Percentiles rank a stretch among this genome's conserved stretches.
Conservation (phyloP, 2,888 invertebrate genomes). For the Caenorhabditis panamensis region DNA sequence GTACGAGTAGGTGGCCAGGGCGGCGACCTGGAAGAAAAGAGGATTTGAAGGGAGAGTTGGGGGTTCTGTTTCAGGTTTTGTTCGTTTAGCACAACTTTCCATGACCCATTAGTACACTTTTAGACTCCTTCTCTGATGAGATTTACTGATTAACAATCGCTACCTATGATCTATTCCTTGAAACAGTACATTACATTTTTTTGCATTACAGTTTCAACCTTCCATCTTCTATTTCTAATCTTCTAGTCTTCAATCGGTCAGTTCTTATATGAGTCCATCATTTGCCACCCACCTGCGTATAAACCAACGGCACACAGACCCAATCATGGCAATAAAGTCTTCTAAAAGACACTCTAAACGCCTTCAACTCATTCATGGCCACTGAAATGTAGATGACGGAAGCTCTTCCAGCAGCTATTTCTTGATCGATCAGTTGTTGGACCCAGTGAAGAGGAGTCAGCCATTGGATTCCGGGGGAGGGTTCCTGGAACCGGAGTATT, state of each 20-base stretch:
- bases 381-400: conserved; percentile 53
- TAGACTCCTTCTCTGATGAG: too few species aligned
- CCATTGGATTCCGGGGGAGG: conserved; percentile 75
- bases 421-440: conserved; percentile 66
- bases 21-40: conserved; percentile 77
- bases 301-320: conserved; percentile 75
- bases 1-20: conserved; percentile 82
- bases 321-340: conserved; percentile 73
- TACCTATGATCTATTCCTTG: too few species aligned
- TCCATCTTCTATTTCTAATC: too few species aligned
- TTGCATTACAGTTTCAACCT: too few species aligned
- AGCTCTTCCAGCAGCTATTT: conserved; percentile 54
- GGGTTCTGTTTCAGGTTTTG: background rate
- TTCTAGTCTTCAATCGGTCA: too few species aligned
- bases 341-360: conserved; percentile 64
- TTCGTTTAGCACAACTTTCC: too few species aligned
- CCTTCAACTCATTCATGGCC: conserved; percentile 63
- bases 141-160: too few species aligned
- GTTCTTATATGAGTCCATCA: background rate
- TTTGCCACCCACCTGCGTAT: conserved; percentile 70
- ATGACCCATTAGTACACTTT: too few species aligned
- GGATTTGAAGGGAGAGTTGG: too few species aligned
- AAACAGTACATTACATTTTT: too few species aligned
- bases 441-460: conserved; percentile 75
- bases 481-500: conserved; percentile 50